Percentiles rank a stretch among this genome's conserved stretches.
Evolutionary conservation across 2,113 vertebrate species (phyloP).

Genomic region (Pteruthius melanotis): DNA sequence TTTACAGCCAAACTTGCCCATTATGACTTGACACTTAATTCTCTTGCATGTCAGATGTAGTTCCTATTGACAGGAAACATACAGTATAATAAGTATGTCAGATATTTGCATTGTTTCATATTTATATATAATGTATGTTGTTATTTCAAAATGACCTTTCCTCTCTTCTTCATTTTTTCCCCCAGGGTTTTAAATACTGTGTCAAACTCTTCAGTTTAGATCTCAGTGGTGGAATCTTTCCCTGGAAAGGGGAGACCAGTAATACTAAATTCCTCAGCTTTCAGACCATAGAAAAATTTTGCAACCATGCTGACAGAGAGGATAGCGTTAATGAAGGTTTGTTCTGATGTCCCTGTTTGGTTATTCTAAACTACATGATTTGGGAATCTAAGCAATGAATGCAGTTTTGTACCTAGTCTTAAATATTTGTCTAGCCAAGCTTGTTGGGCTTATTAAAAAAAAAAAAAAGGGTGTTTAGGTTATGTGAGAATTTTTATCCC

Average conservation of each 20-base stretch:
- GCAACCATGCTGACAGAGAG: constrained; percentile 83
- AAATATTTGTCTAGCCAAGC: neutral
- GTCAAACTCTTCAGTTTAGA: constrained; percentile 92
- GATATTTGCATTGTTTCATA: neutral
- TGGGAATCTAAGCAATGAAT: neutral
- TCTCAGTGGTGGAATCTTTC: constrained; percentile 77
- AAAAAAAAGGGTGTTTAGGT: neutral
- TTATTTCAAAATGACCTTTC: neutral
- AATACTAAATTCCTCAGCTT: constrained; percentile 87
- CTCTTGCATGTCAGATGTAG: neutral
- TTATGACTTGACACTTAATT: neutral
- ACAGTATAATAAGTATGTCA: neutral
- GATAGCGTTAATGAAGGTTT: constrained; percentile 88
- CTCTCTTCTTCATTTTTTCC: neutral
- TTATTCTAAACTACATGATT: neutral
- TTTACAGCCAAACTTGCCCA: neutral
- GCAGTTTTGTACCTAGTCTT: neutral
- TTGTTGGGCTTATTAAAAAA: neutral
- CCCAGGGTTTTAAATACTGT: constrained; percentile 90
- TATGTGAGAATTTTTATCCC: rapidly evolving
- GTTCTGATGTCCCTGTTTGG: neutral
- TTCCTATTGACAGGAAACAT: neutral
- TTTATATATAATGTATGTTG: neutral
- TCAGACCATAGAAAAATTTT: constrained; percentile 90
- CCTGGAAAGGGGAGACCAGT: constrained; percentile 79